phyloP scores from a whole-genome alignment of 2,113 vertebrate species.

The Nerophis ophidion region DNA sequence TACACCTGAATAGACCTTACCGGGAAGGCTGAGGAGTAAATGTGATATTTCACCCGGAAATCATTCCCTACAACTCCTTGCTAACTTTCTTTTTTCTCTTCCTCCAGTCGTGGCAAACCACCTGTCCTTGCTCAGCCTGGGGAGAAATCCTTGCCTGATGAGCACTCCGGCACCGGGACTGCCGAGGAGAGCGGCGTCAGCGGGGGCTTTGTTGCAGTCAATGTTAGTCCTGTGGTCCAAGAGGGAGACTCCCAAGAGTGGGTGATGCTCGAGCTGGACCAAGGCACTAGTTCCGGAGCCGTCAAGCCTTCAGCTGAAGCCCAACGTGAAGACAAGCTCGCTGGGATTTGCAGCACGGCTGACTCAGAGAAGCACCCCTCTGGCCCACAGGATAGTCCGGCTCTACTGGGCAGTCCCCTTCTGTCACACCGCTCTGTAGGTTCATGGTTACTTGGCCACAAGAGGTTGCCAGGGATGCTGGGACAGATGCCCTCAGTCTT shows the following conservation, averaged over 20 bases:
- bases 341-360: constrained; percentile 26
- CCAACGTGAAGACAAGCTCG: constrained; percentile 66
- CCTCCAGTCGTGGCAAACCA: constrained; percentile 83
- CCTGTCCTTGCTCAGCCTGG: constrained; percentile 69
- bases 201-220: constrained; percentile 89
- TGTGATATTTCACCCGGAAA: not conserved
- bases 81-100: not conserved
- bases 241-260: constrained; percentile 94
- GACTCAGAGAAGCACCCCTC: constrained; percentile 35
- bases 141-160: constrained; percentile 74
- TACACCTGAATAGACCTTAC: too few species aligned
- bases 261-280: constrained; percentile 93
- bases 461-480: constrained; percentile 80
- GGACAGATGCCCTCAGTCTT: constrained; percentile 76
- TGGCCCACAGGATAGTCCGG: constrained; percentile 60
- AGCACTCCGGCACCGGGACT: constrained; percentile 73
- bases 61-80: not conserved
- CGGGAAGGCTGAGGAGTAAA: too few species aligned
- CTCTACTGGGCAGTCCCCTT: constrained; percentile 71
- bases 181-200: constrained; percentile 83
- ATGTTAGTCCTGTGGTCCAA: constrained; percentile 86
- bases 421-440: constrained; percentile 64
- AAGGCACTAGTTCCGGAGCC: constrained; percentile 73
- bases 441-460: constrained; percentile 72
- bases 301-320: constrained; percentile 73